Evolutionary conservation across 2,797 vertebrate genomes (phyloP).

Genomic region (Catharus ustulatus): DNA sequence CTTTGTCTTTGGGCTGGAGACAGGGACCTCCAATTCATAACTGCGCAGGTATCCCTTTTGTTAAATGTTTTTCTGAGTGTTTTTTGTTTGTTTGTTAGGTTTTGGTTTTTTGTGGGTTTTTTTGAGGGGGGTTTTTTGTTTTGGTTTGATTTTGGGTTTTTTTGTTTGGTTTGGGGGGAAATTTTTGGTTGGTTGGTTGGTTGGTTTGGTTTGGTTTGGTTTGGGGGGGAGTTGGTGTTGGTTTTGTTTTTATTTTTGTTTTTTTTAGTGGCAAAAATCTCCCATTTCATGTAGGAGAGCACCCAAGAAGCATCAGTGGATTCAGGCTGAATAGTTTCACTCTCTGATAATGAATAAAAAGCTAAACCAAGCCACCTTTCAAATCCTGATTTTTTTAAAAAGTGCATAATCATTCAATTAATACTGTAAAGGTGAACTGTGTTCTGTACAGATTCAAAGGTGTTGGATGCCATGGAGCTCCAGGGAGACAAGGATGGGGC

Average conservation of each 20-base stretch:
- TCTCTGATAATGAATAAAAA: background rate
- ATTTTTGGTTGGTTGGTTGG: background rate
- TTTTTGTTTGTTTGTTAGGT: background rate
- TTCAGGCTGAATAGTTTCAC: background rate
- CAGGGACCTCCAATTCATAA: background rate
- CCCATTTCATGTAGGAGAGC: background rate
- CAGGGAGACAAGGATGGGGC: background rate
- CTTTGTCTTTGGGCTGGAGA: background rate
- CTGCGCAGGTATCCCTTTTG: background rate
- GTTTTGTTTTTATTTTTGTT: background rate
- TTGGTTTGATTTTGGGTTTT: background rate
- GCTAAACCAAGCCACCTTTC: background rate
- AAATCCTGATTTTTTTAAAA: background rate
- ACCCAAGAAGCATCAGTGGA: background rate
- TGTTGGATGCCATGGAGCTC: background rate
- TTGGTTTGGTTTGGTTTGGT: too few species aligned
- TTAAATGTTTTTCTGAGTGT: background rate
- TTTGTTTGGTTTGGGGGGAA: too few species aligned
- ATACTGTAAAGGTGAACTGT: background rate
- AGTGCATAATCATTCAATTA: background rate
- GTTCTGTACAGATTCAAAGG: background rate
- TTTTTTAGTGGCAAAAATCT: background rate
- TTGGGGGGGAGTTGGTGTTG: background rate
- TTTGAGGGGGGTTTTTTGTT: background rate
- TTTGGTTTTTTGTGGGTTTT: too few species aligned